A percentile compares a stretch with the other conserved stretches of the same genome.
phyloP scores from a whole-genome alignment of 2,888 invertebrate genomes.

The Drepanosiphum platanoidis region DNA sequence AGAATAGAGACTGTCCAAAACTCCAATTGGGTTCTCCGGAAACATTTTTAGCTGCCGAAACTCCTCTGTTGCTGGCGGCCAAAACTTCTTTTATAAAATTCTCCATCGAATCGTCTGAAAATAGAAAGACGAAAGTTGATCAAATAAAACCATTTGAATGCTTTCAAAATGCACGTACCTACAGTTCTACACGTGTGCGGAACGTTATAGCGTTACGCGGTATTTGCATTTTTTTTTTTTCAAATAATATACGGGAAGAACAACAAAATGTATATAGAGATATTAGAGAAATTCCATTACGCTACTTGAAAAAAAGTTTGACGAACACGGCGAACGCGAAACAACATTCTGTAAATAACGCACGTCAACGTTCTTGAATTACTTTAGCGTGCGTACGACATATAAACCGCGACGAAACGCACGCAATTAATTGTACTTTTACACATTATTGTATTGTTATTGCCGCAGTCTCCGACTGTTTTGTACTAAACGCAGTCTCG shows the following conservation, averaged over 20 bases:
- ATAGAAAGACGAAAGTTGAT: too few relatives aligned
- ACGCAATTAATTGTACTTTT: not conserved
- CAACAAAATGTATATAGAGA: not conserved
- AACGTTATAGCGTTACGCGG: not conserved
- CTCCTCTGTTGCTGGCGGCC: conserved; percentile 80
- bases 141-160: conserved; percentile 11
- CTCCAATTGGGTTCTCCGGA: conserved; percentile 88
- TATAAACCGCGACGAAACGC: not conserved
- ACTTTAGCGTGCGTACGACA: not conserved
- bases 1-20: conserved; percentile 89
- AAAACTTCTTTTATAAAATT: conserved; percentile 77
- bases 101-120: conserved; percentile 80
- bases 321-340: too few relatives aligned
- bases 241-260: not conserved
- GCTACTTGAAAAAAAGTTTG: not conserved
- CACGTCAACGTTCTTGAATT: not conserved
- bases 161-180: not conserved
- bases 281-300: not conserved
- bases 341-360: too few relatives aligned
- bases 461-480: not conserved
- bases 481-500: not conserved
- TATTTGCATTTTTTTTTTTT: not conserved
- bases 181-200: not conserved
- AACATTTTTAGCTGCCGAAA: conserved; percentile 79
- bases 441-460: not conserved